Evolutionary conservation across 1,140 invertebrate genomes (phyloP), one percentile per base, ranked within the genome.

Genomic region (Pogonomyrmex californicus): DNA sequence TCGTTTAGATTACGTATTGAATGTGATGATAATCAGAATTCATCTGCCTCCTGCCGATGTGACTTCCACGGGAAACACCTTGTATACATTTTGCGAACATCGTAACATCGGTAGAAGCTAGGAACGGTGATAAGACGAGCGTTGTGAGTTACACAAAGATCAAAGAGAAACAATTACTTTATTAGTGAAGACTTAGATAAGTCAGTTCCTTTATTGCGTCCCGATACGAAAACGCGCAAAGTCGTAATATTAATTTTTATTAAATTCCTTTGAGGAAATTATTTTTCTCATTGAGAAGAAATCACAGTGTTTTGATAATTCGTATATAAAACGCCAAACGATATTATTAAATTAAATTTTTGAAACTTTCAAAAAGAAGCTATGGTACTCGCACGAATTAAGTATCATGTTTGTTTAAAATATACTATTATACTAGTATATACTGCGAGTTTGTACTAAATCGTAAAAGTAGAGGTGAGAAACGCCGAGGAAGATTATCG

Each of bases 191-290:
- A 54, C 12, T 79, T 7, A 36, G 23, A 79, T 9, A 2, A 23
- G 23, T 23, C 23, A 47, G 14, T 70, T 33, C 9, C 33, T 54
- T 54, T 30, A 33, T 33, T 56, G 63, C 77, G 63, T 47, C 41
- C 17, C 78, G 51, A 82, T 82, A 82, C 30, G 14, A 71, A 71
- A 71, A 14, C 33, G 33, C 17, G 33, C 44, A 63, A 54, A 51
- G 17, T 49, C 30, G 41, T 33, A 33, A 51, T 17, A 12, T 41
- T 30, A 51, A 82, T 38, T 58, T 62, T 33, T 23, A 60, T 77
- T 62, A 44, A 17, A n/a, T 17, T 38, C n/a, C 1, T 30, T 47
- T 3, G 23, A 5, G 38, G 10, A n/a, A 30, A 49, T 0, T 23
- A 30, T 63, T 23, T 63, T 78, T 41, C 17, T 44, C 14, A 38